Conservation (phyloP, 2,888 invertebrate species). For the Lapara coniferarum region DNA sequence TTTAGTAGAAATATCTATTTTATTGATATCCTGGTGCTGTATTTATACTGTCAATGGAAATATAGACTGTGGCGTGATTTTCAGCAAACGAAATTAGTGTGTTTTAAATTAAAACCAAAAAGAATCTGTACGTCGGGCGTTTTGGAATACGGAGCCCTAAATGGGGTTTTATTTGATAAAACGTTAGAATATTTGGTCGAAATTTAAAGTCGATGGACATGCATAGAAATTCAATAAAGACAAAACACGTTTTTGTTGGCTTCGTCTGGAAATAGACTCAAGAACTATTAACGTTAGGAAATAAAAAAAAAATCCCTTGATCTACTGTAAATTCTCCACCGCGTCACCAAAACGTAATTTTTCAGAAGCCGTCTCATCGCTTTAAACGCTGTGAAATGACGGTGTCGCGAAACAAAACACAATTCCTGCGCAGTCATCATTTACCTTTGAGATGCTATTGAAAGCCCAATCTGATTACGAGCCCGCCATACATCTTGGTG, state of each 20-base stretch:
- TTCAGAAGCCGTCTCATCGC: slow-evolving; percentile 28
- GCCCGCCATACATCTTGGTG: slow-evolving; percentile 16
- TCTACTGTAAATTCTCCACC: background rate
- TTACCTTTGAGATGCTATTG: slow-evolving; percentile 25
- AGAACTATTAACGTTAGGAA: background rate
- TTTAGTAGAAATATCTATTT: background rate
- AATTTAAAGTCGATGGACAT: too few species aligned
- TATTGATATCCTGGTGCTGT: background rate
- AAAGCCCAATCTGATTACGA: slow-evolving; percentile 10
- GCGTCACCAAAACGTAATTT: slow-evolving; percentile 25
- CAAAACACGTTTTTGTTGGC: too few species aligned
- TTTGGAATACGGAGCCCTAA: too few species aligned
- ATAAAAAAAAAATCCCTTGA: background rate
- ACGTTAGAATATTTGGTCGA: too few species aligned
- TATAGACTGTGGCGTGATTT: too few species aligned
- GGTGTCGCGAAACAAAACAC: slow-evolving; percentile 29
- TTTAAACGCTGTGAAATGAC: slow-evolving; percentile 30
- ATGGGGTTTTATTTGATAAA: too few species aligned
- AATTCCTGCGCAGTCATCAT: slow-evolving; percentile 26
- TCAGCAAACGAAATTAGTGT: too few species aligned
- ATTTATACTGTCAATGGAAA: background rate
- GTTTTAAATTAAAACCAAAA: too few species aligned
- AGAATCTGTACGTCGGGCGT: too few species aligned
- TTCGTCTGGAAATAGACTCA: too few species aligned
- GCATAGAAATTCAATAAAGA: too few species aligned